Conservation (phyloP, 2,113 vertebrate species). For the Clinocottus analis region DNA sequence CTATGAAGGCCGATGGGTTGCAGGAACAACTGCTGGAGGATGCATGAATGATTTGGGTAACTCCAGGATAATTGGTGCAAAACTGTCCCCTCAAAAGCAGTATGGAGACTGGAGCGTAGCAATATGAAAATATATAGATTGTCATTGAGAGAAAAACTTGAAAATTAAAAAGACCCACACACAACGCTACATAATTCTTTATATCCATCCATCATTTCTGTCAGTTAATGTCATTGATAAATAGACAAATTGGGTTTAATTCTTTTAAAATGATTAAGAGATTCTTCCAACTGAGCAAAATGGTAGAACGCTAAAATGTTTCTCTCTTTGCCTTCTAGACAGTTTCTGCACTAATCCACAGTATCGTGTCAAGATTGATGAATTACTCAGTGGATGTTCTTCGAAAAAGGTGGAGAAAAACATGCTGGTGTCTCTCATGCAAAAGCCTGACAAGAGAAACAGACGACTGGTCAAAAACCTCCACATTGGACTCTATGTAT, state of each 20-base stretch:
- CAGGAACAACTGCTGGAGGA: constrained; percentile 80
- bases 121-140: background rate
- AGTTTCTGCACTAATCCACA: constrained; percentile 79
- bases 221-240: background rate
- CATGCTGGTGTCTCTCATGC: constrained; percentile 79
- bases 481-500: constrained; percentile 77
- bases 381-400: background rate
- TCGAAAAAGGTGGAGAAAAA: constrained; percentile 43
- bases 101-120: background rate
- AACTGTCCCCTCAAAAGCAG: background rate
- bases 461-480: constrained; percentile 64
- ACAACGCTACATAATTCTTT: background rate
- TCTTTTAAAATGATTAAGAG: background rate
- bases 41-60: constrained; percentile 64
- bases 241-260: background rate
- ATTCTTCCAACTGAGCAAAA: background rate
- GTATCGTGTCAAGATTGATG: constrained; percentile 65
- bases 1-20: constrained; percentile 77
- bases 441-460: constrained; percentile 79
- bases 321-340: constrained; percentile 31
- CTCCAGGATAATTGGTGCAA: background rate
- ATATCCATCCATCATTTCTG: background rate
- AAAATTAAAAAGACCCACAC: no score
- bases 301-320: background rate
- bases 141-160: background rate